These are phyloP conservation scores for Cheilosia variabilis DNA, from an alignment of 2,888 invertebrate species.

Conservation along the genomic window DNA sequence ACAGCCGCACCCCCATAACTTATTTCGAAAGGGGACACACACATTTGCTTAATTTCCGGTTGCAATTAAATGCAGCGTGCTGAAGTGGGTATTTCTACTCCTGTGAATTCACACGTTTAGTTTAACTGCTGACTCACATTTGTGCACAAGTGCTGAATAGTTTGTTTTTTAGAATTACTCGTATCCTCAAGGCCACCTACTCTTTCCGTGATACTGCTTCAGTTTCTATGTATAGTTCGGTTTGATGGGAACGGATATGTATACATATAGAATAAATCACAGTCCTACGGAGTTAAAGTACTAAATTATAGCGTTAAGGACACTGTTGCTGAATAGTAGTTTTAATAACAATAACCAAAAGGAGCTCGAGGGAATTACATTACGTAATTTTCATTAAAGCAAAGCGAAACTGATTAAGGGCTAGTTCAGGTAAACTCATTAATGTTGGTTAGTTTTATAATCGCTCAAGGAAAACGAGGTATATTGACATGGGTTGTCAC, in stretches of 20 bases:
- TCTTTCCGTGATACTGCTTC: background rate
- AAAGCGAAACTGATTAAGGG: constrained; percentile 14
- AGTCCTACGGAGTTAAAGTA: constrained; percentile 10
- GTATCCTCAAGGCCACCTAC: background rate
- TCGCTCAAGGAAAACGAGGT: background rate
- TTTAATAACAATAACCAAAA: constrained; percentile 17
- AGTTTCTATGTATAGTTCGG: constrained; percentile 3
- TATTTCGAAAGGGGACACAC: background rate
- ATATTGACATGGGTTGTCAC: too few relatives aligned
- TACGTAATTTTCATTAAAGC: constrained; percentile 24
- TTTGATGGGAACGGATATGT: constrained; percentile 2
- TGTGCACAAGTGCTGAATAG: constrained; percentile 13
- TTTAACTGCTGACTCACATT: constrained; percentile 25
- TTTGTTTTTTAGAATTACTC: constrained; percentile 10
- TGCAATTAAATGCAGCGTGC: constrained; percentile 34
- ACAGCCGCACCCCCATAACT: constrained; percentile 3
- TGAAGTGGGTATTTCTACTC: constrained; percentile 23
- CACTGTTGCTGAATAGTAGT: constrained; percentile 24
- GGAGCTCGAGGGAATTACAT: constrained; percentile 1
- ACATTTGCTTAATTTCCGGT: constrained; percentile 19
- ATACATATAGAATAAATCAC: constrained; percentile 26
- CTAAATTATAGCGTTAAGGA: constrained; percentile 34
- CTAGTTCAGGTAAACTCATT: constrained; percentile 4
- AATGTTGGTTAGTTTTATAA: constrained; percentile 8
- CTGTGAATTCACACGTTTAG: constrained; percentile 4